phyloP scores from a whole-genome alignment of 2,113 vertebrate species.

The Upupa epops region DNA sequence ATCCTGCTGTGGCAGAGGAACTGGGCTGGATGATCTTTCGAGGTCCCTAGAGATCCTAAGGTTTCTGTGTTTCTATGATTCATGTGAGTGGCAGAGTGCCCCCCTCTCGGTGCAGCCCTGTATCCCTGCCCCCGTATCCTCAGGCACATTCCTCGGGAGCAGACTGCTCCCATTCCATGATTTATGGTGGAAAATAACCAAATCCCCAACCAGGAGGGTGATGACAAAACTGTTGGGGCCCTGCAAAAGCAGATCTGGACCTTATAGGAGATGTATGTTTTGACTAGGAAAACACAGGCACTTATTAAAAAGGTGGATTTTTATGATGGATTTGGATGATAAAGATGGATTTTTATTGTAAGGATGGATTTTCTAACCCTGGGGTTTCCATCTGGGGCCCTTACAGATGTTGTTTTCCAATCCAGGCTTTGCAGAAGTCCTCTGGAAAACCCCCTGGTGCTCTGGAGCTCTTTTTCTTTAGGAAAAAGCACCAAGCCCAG shows the following conservation, averaged over 20 bases:
- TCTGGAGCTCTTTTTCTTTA: neutral
- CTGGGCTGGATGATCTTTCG: no score
- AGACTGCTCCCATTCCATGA: neutral
- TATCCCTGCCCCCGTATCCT: neutral
- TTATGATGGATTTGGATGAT: neutral
- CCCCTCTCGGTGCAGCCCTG: accelerated
- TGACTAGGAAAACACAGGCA: neutral
- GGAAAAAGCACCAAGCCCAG: neutral
- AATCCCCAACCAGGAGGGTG: neutral
- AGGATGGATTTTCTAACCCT: neutral
- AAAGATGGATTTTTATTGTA: neutral
- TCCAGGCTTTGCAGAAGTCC: neutral
- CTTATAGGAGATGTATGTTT: neutral
- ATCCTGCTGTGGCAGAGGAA: no score
- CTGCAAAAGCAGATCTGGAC: neutral
- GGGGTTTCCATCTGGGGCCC: neutral
- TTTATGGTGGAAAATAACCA: conserved; percentile 16
- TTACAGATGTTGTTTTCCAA: conserved; percentile 11
- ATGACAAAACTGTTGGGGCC: neutral
- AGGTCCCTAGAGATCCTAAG: no score
- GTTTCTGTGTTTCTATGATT: no score
- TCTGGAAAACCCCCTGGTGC: neutral
- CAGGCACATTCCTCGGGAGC: neutral
- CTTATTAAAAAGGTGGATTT: neutral
- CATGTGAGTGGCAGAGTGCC: accelerated